Evolutionary conservation across 2,113 vertebrate species (phyloP).

Genomic region (Mobula birostris): DNA sequence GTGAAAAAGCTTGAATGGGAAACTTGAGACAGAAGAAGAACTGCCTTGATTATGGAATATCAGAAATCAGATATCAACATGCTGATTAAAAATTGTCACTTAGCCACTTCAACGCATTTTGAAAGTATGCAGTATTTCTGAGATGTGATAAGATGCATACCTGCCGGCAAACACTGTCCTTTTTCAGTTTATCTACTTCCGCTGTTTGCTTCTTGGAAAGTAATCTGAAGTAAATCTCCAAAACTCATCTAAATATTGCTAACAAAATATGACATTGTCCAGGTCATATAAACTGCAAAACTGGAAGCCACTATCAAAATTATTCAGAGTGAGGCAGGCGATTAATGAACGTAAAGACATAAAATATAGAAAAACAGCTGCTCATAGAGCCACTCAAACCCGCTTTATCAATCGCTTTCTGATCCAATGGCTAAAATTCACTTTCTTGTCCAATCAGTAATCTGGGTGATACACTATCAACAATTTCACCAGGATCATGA

Average conservation of each 20-base stretch:
- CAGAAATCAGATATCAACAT: not conserved
- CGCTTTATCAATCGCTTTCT: too few species aligned
- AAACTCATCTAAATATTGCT: not conserved
- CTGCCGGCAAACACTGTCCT: not conserved
- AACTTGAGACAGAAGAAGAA: too few species aligned
- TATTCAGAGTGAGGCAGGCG: not conserved
- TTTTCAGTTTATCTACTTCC: not conserved
- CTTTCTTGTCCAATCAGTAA: too few species aligned
- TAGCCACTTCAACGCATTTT: not conserved
- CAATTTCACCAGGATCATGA: too few species aligned
- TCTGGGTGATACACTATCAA: too few species aligned
- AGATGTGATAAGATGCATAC: not conserved
- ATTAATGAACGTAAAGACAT: not conserved
- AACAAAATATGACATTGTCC: not conserved
- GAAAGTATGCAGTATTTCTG: not conserved
- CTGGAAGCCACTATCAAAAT: not conserved
- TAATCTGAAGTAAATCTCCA: constrained; percentile 12
- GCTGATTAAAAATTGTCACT: not conserved
- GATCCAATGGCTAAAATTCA: too few species aligned
- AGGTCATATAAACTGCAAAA: not conserved
- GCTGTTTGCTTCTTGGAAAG: not conserved
- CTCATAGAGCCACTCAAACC: too few species aligned
- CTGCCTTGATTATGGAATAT: too few species aligned
- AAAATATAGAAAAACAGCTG: too few species aligned
- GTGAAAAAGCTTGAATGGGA: too few species aligned